These are phyloP conservation scores for Branchellion lobata DNA, from an alignment of 2,888 invertebrate genomes.

Conservation along the genomic window DNA sequence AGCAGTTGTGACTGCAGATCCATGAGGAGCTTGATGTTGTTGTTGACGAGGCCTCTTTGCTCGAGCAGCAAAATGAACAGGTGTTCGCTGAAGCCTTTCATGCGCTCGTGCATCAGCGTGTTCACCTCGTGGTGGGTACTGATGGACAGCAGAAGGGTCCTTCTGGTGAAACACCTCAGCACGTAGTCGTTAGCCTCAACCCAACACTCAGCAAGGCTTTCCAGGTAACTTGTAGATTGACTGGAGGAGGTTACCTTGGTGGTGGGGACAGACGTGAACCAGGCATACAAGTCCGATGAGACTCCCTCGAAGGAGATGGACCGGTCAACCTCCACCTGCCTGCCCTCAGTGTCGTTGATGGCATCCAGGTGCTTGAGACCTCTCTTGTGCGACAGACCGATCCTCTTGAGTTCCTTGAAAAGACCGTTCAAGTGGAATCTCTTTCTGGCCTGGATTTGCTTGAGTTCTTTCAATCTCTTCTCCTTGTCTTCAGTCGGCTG, in stretches of 20 bases:
- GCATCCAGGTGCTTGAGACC: constrained; percentile 64
- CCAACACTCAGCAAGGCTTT: background rate
- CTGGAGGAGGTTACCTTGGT: background rate
- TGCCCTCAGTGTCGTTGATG: constrained; percentile 18
- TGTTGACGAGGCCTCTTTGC: constrained; percentile 47
- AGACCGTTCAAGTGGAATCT: constrained; percentile 80
- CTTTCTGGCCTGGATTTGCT: constrained; percentile 77
- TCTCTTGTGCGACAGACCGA: constrained; percentile 73
- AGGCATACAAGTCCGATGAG: background rate
- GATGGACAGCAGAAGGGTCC: constrained; percentile 4
- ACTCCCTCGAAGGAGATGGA: background rate
- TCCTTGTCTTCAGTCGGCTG: constrained; percentile 59
- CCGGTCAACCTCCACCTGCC: background rate
- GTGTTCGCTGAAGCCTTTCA: constrained; percentile 80
- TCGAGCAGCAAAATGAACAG: constrained; percentile 65
- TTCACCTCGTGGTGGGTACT: constrained; percentile 14
- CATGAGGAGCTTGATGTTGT: constrained; percentile 43
- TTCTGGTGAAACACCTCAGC: constrained; percentile 27
- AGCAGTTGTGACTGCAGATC: constrained; percentile 46
- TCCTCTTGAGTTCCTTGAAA: constrained; percentile 71
- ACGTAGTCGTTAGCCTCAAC: constrained; percentile 13
- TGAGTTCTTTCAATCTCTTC: constrained; percentile 69
- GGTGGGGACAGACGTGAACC: constrained; percentile 44
- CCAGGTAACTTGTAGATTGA: constrained; percentile 18
- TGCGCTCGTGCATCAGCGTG: constrained; percentile 71